Base-by-base conservation (phyloP, 92 coral and sea anemone genomes). In the Diadumene lineata region DNA sequence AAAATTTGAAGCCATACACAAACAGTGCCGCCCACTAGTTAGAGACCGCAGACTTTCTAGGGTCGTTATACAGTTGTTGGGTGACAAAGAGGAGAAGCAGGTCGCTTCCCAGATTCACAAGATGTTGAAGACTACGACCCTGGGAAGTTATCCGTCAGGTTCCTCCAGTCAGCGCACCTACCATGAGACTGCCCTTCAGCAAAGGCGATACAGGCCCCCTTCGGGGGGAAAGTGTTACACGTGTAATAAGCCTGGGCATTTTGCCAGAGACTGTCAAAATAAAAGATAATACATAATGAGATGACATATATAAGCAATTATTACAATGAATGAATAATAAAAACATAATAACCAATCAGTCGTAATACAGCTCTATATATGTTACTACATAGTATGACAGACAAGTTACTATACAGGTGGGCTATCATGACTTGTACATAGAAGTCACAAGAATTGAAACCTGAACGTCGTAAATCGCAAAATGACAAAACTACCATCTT, bases 61-160 rank as follows among this genome's bases (percentile, higher is more conserved):
- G 43, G 77, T 69, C 34, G 83, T 69, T 1, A 51, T 79, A 15
- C 77, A 58, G 34, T 65, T 58, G 28, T 70, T 79, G 7, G 83
- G 83, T n/a, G 64, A 79, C 34, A 69, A 69, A 63, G 83, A 79
- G 56, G 78, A 79, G 28, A 69, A 31, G 60, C 60, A 79, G 25
- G 83, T 79, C 26, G 76, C 83, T 21, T 10, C 43, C 46, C 83
- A 78, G 34, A 69, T 69, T 43, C 75, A 70, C 3, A 78, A 78
- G 67, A 27, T 55, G 8, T 30, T 74, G 19, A 73, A 73, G 68
- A 27, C 44, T 31, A 0, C 34, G 10, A 44, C 10, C 6, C n/a
- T 10, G 50, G 70, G 21, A 27, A 66, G 70, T 44, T 31, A 7
- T 9, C 0, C 43, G 0, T 0, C 64, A 4, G 70, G 62, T 25